phyloP scores from a whole-genome alignment of 2,113 vertebrate species.

The Oncorhynchus mykiss region DNA sequence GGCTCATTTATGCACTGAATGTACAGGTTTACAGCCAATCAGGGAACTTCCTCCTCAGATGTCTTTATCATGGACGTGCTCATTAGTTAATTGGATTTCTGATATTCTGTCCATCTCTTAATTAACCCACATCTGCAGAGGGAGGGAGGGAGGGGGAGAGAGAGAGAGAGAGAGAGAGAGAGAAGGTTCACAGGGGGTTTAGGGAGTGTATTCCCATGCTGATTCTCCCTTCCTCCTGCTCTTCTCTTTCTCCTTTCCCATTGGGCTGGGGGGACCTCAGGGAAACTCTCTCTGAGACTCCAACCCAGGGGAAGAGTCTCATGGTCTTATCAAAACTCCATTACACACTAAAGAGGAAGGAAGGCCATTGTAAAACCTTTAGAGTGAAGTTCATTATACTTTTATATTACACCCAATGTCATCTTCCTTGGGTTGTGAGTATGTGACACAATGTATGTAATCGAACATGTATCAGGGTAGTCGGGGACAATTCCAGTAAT shows the following conservation, averaged over 20 bases:
- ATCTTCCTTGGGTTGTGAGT: background rate
- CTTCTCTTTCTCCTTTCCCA: background rate
- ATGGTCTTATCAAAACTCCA: background rate
- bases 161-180: constrained; percentile 33
- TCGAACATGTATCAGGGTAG: background rate
- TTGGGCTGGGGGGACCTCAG: constrained; percentile 1
- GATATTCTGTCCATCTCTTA: constrained; percentile 64
- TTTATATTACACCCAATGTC: no score
- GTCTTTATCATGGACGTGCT: constrained; percentile 38
- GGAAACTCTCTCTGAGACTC: constrained; percentile 25
- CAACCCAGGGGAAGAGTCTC: constrained; percentile 1
- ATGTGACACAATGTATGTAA: background rate
- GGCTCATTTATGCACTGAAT: background rate
- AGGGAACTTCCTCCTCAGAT: constrained; percentile 40
- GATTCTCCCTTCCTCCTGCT: constrained; percentile 22
- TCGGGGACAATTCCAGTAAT: background rate
- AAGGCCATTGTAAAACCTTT: background rate
- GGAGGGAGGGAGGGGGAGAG: no score
- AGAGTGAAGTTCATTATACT: no score
- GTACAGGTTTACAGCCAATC: constrained; percentile 37
- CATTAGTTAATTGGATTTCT: constrained; percentile 69
- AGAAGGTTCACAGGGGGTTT: constrained; percentile 28
- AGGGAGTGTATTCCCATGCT: background rate
- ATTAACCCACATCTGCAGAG: constrained; percentile 57
- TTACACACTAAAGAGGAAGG: background rate